Percentiles rank a stretch among this genome's conserved stretches.
Evolutionary conservation across 2,113 vertebrate species (phyloP).

Genomic region (Bubo blakistoni): DNA sequence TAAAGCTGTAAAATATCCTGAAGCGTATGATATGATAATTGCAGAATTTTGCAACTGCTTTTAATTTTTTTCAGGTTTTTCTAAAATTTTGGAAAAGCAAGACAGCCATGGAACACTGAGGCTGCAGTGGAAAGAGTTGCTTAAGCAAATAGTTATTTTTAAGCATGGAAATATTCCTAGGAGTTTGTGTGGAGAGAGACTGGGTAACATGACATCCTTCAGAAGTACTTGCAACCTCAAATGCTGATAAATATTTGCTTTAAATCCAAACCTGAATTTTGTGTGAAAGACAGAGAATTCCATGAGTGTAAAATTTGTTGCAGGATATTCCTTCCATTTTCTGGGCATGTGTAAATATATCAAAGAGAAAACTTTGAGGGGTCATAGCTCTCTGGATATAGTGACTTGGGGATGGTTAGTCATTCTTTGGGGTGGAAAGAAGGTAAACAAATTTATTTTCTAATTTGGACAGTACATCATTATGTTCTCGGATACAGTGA

Average conservation of each 20-base stretch:
- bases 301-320: background rate
- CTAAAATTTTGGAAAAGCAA: background rate
- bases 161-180: background rate
- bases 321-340: background rate
- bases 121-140: background rate
- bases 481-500: background rate
- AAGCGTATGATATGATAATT: background rate
- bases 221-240: background rate
- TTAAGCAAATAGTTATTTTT: background rate
- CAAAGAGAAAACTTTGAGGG: background rate
- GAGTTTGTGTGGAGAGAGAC: background rate
- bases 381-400: background rate
- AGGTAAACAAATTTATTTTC: background rate
- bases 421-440: background rate
- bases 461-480: background rate
- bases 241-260: background rate
- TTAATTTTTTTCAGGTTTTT: background rate
- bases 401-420: background rate
- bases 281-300: background rate
- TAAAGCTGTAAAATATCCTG: background rate
- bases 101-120: background rate
- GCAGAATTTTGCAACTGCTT: background rate
- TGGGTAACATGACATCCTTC: background rate
- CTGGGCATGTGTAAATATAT: background rate
- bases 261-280: background rate